Conservation (phyloP, 2,888 invertebrate species). For the Microplitis deprimator region DNA sequence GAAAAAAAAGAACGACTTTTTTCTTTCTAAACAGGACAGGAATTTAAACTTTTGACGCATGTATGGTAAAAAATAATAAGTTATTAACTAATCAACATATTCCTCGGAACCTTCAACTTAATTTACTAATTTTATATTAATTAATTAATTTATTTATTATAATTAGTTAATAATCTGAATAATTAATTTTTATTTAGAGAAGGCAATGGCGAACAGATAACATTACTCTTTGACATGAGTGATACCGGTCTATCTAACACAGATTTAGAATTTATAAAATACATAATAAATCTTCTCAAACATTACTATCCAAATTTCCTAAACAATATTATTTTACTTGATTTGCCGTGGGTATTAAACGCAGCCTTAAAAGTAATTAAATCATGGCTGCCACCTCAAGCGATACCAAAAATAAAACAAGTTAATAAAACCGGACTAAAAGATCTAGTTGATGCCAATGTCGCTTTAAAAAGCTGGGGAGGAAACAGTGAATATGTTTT, state of each 20-base stretch:
- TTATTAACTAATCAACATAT: too few relatives aligned
- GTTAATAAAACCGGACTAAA: conserved; percentile 82
- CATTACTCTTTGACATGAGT: conserved; percentile 92
- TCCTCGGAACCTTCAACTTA: neutral
- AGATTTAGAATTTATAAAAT: conserved; percentile 93
- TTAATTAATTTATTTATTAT: neutral
- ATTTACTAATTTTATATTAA: conserved; percentile 41
- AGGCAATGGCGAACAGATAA: conserved; percentile 83
- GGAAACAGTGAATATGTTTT: conserved; percentile 83
- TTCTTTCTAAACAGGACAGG: too few relatives aligned
- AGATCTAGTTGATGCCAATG: conserved; percentile 82
- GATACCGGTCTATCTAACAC: conserved; percentile 88
- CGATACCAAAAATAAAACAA: conserved; percentile 90
- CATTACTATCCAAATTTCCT: conserved; percentile 89
- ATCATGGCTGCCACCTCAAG: conserved; percentile 87
- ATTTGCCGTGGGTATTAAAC: conserved; percentile 95
- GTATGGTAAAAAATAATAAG: too few relatives aligned
- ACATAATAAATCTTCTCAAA: conserved; percentile 89
- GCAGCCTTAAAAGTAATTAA: conserved; percentile 94
- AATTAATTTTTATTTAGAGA: conserved; percentile 72
- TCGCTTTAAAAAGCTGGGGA: conserved; percentile 86
- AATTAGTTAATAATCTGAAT: neutral
- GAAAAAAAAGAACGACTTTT: too few relatives aligned
- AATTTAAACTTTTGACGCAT: too few relatives aligned
- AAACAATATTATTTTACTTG: conserved; percentile 91